Base-by-base conservation (phyloP, 2,888 invertebrate species). In the Brachyptera risi region DNA sequence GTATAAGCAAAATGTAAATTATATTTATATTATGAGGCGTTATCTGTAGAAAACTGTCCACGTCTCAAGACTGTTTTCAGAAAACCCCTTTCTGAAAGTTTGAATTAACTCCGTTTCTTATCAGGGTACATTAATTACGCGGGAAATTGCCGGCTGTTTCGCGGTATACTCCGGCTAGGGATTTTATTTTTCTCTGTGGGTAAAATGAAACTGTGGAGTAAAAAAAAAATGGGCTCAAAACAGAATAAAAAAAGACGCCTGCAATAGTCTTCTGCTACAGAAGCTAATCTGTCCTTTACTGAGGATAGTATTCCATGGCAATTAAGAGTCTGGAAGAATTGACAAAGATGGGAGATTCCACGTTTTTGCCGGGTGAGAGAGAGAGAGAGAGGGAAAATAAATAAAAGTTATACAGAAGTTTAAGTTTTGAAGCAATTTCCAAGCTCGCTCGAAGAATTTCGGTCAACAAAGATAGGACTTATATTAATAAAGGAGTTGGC, bases 21-120 rank as follows among this genome's bases (percentile, higher is more conserved):
- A 21, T 47, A 47, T 47, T 11, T n/a, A n/a, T n/a, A n/a, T 47
- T 24, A 47, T 47, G 24, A 47, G n/a, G 54, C 54, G 54, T 54
- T 54, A 54, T 54, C 54, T 21, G 35, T 17, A n/a, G 23, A 54
- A 35, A 37, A 54, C 17, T 21, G 21, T 37, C 13, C 19, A 54
- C 37, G 15, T 4, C 21, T 44, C 35, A 3, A 54, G 51, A 35
- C 19, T 31, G 35, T 37, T 54, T 17, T n/a, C 5, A 23, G 37
- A 31, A 35, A 56, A 58, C 47, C 35, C 27, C 49, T 58, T 49
- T 24, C 24, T 15, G 21, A 58, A 58, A 49, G 35, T 58, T 49
- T 26, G 58, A 58, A 58, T 58, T 58, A 58, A 58, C 58, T 58
- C 49, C 26, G 21, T 31, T 40, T 58, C 58, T 58, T 58, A 58